Conservation (phyloP, 2,797 vertebrate species). For the Melanotaenia boesemani region DNA sequence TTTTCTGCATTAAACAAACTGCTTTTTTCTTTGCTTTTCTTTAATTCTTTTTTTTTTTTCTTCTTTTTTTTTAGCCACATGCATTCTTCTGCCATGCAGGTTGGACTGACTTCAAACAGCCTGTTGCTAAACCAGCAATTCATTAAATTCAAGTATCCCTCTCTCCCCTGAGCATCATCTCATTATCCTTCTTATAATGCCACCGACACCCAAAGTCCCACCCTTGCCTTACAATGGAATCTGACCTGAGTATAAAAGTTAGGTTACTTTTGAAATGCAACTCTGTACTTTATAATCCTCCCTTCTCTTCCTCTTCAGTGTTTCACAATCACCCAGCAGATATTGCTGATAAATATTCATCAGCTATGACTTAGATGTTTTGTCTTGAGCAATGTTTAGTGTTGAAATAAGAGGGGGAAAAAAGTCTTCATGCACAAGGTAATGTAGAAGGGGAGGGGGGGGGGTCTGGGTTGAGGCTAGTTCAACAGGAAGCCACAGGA, state of each 20-base stretch:
- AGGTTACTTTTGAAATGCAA: constrained; percentile 80
- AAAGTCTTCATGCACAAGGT: constrained; percentile 43
- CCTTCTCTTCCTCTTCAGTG: constrained; percentile 47
- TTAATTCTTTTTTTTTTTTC: too few species aligned
- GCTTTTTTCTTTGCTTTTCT: constrained; percentile 12
- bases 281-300: constrained; percentile 28
- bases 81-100: constrained; percentile 42
- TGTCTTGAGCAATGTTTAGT: constrained; percentile 51
- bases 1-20: constrained; percentile 24
- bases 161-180: constrained; percentile 79
- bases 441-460: constrained; percentile 11
- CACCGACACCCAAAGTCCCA: constrained; percentile 81
- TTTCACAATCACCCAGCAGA: constrained; percentile 44
- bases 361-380: constrained; percentile 36
- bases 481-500: constrained; percentile 63
- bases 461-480: constrained; percentile 48
- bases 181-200: constrained; percentile 84
- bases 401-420: constrained; percentile 55
- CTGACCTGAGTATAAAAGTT: constrained; percentile 73
- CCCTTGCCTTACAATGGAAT: constrained; percentile 80
- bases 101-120: constrained; percentile 66
- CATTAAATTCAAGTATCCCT: constrained; percentile 73
- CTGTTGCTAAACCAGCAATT: constrained; percentile 71
- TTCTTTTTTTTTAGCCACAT: constrained; percentile 15
- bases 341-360: constrained; percentile 63